phyloP scores from a whole-genome alignment of 2,888 invertebrate genomes.

The Polylopha cassiicola region DNA sequence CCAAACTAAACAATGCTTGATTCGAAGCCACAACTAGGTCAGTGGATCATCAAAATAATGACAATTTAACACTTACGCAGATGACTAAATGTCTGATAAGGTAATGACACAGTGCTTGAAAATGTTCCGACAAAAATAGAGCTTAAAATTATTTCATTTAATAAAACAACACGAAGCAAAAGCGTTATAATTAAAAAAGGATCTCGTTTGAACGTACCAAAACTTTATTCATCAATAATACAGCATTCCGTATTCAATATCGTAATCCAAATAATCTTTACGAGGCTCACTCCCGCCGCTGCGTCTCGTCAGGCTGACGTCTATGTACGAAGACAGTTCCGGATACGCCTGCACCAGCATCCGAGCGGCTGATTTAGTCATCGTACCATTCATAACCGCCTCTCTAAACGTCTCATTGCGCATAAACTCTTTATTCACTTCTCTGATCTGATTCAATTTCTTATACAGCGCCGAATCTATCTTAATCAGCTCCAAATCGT shows the following conservation, averaged over 20 bases:
- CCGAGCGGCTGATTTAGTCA: conserved; percentile 36
- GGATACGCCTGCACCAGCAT: conserved; percentile 51
- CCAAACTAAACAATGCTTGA: too few relatives aligned
- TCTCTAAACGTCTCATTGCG: conserved; percentile 51
- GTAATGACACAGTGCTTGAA: too few relatives aligned
- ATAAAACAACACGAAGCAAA: too few relatives aligned
- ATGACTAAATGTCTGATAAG: too few relatives aligned
- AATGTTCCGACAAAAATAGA: too few relatives aligned
- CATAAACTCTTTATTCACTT: conserved; percentile 44
- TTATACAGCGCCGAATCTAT: conserved; percentile 41
- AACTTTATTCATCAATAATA: conserved; percentile 44
- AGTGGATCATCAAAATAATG: too few relatives aligned
- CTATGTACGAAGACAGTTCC: conserved; percentile 36
- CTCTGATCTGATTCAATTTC: conserved; percentile 39
- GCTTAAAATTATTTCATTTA: too few relatives aligned
- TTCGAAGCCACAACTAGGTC: too few relatives aligned
- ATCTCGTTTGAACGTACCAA: too few relatives aligned
- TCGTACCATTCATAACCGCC: conserved; percentile 48
- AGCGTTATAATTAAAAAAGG: too few relatives aligned
- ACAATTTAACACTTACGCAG: too few relatives aligned
- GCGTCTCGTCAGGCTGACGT: conserved; percentile 27
- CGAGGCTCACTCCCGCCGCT: not conserved
- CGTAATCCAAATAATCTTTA: conserved; percentile 45
- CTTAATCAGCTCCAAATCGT: conserved; percentile 43
- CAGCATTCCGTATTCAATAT: conserved; percentile 55